A percentile compares a stretch with the other conserved stretches of the same genome.
phyloP scores from a whole-genome alignment of 2,113 vertebrate species.

The Aphyosemion australe region DNA sequence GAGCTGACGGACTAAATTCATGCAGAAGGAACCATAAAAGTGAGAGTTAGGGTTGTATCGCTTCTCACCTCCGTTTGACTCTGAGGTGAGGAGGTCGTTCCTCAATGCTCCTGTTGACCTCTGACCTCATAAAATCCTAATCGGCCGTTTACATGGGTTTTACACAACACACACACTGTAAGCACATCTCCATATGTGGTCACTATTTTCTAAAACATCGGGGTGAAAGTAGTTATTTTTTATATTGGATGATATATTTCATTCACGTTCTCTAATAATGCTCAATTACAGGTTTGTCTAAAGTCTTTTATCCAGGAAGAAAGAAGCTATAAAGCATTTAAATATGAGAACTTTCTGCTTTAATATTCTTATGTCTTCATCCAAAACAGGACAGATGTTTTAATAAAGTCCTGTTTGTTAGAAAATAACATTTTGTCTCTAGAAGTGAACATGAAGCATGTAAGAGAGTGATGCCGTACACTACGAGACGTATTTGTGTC shows the following conservation, averaged over 20 bases:
- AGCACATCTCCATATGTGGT: slow-evolving; percentile 39
- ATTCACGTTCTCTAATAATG: too few species aligned
- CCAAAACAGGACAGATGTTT: too few species aligned
- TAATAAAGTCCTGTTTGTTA: too few species aligned
- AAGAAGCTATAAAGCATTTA: too few species aligned
- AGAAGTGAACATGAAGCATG: too few species aligned
- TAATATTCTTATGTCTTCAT: too few species aligned
- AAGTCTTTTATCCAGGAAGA: too few species aligned
- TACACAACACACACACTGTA: slow-evolving; percentile 23
- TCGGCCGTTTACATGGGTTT: slow-evolving; percentile 66
- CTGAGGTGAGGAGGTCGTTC: slow-evolving; percentile 38
- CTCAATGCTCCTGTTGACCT: slow-evolving; percentile 65
- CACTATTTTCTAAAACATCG: slow-evolving; percentile 11
- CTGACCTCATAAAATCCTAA: slow-evolving; percentile 70
- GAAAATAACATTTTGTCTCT: too few species aligned
- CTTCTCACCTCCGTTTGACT: slow-evolving; percentile 55
- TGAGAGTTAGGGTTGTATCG: slow-evolving; percentile 42
- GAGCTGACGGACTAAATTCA: slow-evolving; percentile 11
- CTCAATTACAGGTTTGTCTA: neutral
- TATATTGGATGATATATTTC: too few species aligned
- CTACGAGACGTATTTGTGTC: too few species aligned
- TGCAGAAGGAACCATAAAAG: slow-evolving; percentile 55
- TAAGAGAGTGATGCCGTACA: too few species aligned
- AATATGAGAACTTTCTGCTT: too few species aligned
- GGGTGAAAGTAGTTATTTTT: neutral